phyloP scores from a whole-genome alignment of 1,140 invertebrate genomes.

The Heliothis subflexa region DNA sequence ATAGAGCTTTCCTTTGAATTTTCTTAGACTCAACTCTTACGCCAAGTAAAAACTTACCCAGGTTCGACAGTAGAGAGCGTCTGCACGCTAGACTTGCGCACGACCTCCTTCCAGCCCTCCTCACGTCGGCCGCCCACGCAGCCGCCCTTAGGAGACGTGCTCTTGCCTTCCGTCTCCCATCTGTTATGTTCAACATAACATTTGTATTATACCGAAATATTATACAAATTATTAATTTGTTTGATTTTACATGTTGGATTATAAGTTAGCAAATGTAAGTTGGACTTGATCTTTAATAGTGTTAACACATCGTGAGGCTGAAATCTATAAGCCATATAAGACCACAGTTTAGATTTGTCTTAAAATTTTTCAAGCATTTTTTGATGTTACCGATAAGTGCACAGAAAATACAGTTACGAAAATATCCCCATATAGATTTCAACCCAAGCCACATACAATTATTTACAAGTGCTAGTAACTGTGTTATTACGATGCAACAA shows the following conservation, averaged over 20 bases:
- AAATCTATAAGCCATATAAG: conserved; percentile 15
- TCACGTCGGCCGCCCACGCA: conserved; percentile 90
- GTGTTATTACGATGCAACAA: not conserved
- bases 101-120: conserved; percentile 99
- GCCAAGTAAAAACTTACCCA: conserved; percentile 64
- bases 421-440: not conserved
- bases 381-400: too few relatives aligned
- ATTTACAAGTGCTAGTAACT: not conserved
- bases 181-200: conserved; percentile 51
- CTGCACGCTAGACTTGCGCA: conserved; percentile 90
- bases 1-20: too few relatives aligned
- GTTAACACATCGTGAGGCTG: not conserved
- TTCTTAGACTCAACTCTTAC: too few relatives aligned
- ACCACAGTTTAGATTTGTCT: not conserved
- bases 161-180: conserved; percentile 76
- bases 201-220: too few relatives aligned
- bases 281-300: not conserved
- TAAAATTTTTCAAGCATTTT: too few relatives aligned
- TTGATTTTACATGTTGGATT: not conserved
- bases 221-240: too few relatives aligned
- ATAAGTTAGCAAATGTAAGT: not conserved
- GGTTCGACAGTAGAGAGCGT: conserved; percentile 86
- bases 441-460: conserved; percentile 2
- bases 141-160: conserved; percentile 73
- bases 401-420: too few relatives aligned